Conservation (phyloP, 2,113 vertebrate species). For the Leptocoma aspasia region DNA sequence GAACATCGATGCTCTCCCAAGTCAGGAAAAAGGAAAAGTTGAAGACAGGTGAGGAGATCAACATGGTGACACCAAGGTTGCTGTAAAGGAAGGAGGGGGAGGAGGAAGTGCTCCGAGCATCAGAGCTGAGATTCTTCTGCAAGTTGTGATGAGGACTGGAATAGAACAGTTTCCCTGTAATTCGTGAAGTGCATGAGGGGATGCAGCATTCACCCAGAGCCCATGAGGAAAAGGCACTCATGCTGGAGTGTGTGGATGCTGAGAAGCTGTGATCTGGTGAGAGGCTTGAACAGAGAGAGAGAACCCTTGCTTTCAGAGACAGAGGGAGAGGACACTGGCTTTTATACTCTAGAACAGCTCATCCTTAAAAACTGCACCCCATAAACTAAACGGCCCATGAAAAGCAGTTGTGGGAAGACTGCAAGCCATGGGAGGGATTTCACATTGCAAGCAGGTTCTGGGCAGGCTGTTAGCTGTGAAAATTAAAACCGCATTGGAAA, state of each 20-base stretch:
- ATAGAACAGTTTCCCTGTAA: neutral
- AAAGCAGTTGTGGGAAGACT: neutral
- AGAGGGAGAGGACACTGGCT: neutral
- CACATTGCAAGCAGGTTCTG: rapidly evolving
- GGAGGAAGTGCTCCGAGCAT: rapidly evolving
- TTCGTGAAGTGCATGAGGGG: neutral
- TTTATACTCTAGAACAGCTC: neutral
- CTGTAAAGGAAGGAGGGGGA: neutral
- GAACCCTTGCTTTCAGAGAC: rapidly evolving
- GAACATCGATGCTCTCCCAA: neutral
- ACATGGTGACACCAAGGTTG: rapidly evolving
- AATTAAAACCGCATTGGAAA: neutral
- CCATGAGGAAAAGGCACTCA: neutral
- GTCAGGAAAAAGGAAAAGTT: neutral
- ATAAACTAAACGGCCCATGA: neutral
- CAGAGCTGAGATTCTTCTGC: neutral
- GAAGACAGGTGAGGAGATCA: neutral
- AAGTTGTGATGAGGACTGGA: neutral
- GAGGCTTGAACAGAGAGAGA: neutral
- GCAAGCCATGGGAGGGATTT: no score
- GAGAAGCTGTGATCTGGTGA: neutral
- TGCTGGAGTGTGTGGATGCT: neutral
- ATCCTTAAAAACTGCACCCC: neutral
- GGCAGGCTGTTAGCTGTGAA: rapidly evolving
- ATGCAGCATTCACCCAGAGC: neutral